Base-by-base conservation (phyloP, 2,797 vertebrate genomes). In the Sebastes trivittatus region DNA sequence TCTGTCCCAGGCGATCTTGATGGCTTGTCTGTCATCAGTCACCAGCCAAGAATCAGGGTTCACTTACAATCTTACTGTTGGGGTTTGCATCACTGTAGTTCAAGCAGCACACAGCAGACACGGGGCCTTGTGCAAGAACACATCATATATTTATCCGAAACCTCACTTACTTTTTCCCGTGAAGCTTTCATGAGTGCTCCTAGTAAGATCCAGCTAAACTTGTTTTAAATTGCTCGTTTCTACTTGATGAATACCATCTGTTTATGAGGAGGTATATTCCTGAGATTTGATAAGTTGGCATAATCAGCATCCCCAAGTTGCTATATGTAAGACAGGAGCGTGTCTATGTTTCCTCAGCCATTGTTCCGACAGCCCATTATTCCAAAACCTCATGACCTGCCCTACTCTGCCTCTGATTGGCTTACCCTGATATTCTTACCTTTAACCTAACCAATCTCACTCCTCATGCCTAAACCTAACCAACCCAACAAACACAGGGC, bases 181-280 rank as follows among this genome's bases (percentile, higher is more conserved):
- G 58, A 30, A 29, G 58, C 58, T 60, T 60, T 60, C 27, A 60
- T 30, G 27, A 59, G 46, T 49, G 18, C 18, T 49, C 18, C 16
- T 58, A 13, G 11, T 58, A 23, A 27, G 13, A 58, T 60, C 0
- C 58, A 60, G 16, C 29, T 60, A 60, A 46, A 46, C 42, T 46
- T 46, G 16, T 18, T 46, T 0, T 18, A 46, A 0, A 46, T 46
- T 22, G 0, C 18, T n/a, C n/a, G 4, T 34, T 62, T 61, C 10
- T 34, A n/a, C 10, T 62, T 7, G 18, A 34, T 59, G 6, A 14
- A 61, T 61, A 61, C 27, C 18, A 60, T 30, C 59, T 30, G 29
- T 32, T 61, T 0, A 61, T 61, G 27, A 27, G 14, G 4, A 6
- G 27, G 58, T 5, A 11, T 60, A 29, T 25, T 56, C 55, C 22